These are phyloP conservation scores for Osmoderma eremita DNA, from an alignment of 2,888 invertebrate species.

Conservation along the genomic window DNA sequence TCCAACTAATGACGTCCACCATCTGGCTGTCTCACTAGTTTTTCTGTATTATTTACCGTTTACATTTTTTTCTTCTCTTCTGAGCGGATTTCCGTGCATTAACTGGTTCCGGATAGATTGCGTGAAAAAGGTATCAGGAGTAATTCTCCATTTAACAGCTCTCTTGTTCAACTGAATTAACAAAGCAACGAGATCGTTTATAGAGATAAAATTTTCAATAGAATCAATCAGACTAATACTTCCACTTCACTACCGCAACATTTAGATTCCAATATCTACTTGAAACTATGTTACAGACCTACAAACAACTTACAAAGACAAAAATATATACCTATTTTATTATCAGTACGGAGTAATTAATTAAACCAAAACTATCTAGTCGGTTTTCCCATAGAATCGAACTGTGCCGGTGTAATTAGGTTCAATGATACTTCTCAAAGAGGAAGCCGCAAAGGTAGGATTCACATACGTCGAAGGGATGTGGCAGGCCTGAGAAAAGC, in stretches of 20 bases:
- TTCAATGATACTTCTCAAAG: constrained; percentile 9
- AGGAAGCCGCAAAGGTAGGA: constrained; percentile 13
- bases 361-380: too few species aligned
- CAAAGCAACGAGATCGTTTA: constrained; percentile 1
- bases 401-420: constrained; percentile 3
- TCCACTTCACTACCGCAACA: too few species aligned
- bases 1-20: constrained; percentile 34
- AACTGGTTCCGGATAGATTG: neutral
- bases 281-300: too few species aligned
- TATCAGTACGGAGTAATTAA: too few species aligned
- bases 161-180: neutral
- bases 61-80: constrained; percentile 6
- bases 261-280: too few species aligned
- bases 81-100: constrained; percentile 21
- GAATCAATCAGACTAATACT: too few species aligned
- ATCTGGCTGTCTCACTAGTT: constrained; percentile 30
- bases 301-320: too few species aligned
- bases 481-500: too few species aligned
- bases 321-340: too few species aligned
- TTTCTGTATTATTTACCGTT: constrained; percentile 32
- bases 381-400: constrained; percentile 2
- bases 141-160: neutral
- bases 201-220: neutral
- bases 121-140: neutral
- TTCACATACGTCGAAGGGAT: neutral